These are phyloP conservation scores for Orchesella cincta DNA, from an alignment of 1,140 invertebrate genomes.

Conservation along the genomic window DNA sequence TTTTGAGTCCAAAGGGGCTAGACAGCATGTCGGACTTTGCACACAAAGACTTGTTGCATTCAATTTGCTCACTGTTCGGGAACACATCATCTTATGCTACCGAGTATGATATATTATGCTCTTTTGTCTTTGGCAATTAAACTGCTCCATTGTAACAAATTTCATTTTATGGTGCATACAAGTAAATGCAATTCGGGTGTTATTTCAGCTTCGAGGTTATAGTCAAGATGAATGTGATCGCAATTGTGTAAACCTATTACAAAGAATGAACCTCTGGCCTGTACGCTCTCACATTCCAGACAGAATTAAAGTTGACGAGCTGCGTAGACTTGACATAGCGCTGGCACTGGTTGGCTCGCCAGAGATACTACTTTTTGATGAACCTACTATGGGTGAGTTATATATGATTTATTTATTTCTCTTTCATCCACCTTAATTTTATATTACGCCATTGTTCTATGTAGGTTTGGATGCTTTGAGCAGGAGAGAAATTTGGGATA, in stretches of 20 bases:
- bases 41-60: slow-evolving; percentile 40
- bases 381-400: background rate
- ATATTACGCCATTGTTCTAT: no score
- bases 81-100: slow-evolving; percentile 43
- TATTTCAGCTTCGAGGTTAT: slow-evolving; percentile 40
- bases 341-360: slow-evolving; percentile 40
- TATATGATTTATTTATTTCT: no score
- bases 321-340: slow-evolving; percentile 33
- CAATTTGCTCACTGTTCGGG: slow-evolving; percentile 39
- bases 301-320: slow-evolving; percentile 27
- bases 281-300: slow-evolving; percentile 7
- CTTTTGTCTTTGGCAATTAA: no score
- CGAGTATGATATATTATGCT: no score
- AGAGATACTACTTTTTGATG: slow-evolving; percentile 34
- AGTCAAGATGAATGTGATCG: slow-evolving; percentile 4
- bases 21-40: slow-evolving; percentile 35
- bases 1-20: slow-evolving; percentile 23
- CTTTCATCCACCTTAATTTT: no score
- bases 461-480: slow-evolving; percentile 38
- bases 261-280: slow-evolving; percentile 28
- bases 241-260: background rate
- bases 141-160: no score
- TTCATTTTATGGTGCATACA: no score
- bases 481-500: slow-evolving; percentile 45
- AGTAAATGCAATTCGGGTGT: no score